Conservation (phyloP, 2,797 vertebrate species). For the Cercopithecus mitis region DNA sequence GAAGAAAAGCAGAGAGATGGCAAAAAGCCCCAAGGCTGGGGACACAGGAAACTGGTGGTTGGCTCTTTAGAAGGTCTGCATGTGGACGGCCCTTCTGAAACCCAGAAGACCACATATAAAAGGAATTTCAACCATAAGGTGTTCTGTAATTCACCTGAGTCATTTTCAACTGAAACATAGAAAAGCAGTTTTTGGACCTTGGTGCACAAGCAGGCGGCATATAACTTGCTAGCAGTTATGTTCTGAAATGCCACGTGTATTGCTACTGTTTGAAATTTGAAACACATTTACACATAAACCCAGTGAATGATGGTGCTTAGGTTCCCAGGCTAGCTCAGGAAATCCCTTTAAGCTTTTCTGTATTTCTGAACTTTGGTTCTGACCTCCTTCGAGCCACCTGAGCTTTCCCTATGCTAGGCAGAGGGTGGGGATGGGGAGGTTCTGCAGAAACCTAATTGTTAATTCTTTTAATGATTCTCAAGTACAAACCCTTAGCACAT, state of each 20-base stretch:
- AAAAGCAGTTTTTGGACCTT: background rate
- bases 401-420: background rate
- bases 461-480: slow-evolving; percentile 20
- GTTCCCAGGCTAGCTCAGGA: background rate
- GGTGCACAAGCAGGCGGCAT: background rate
- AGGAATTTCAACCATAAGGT: background rate
- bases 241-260: background rate
- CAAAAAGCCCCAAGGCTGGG: background rate
- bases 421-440: background rate
- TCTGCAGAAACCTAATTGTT: background rate
- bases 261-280: background rate
- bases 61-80: background rate
- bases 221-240: background rate
- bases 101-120: background rate
- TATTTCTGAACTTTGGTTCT: background rate
- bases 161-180: background rate
- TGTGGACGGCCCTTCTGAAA: background rate
- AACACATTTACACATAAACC: background rate
- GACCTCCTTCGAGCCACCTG: background rate
- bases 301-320: background rate
- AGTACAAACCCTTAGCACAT: background rate
- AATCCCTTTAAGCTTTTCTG: background rate
- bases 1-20: background rate
- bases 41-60: background rate
- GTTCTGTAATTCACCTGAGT: background rate